These are phyloP conservation scores for Bradypodion ventrale DNA, from an alignment of 2,797 vertebrate genomes.

Conservation along the genomic window DNA sequence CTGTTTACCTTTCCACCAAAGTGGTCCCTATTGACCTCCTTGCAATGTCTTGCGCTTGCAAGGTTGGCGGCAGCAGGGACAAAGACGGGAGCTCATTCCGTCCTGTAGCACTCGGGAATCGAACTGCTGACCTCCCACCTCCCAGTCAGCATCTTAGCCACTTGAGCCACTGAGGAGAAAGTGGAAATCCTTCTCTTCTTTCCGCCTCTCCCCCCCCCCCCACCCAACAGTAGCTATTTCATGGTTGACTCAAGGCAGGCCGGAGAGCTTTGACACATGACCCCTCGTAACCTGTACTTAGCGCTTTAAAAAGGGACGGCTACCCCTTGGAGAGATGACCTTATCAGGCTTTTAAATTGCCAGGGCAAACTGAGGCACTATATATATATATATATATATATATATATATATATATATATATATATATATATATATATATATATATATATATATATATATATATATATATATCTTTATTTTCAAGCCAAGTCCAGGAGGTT, in stretches of 20 bases:
- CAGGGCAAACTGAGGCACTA: constrained; percentile 69
- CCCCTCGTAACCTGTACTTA: constrained; percentile 85
- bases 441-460: constrained; percentile 45
- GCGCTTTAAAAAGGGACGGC: constrained; percentile 83
- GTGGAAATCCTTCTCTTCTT: background rate
- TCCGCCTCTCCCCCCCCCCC: constrained; percentile 17
- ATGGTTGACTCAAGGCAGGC: constrained; percentile 80
- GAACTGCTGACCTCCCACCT: too few relatives aligned
- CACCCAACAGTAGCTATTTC: constrained; percentile 72
- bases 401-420: constrained; percentile 34
- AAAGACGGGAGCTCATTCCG: too few relatives aligned
- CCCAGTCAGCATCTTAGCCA: too few relatives aligned
- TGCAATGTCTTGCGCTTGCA: too few relatives aligned
- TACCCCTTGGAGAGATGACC: constrained; percentile 76
- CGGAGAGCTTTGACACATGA: constrained; percentile 86
- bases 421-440: constrained; percentile 29
- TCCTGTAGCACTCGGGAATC: too few relatives aligned
- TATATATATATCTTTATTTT: constrained; percentile 4
- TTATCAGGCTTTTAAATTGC: constrained; percentile 72
- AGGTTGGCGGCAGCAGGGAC: too few relatives aligned
- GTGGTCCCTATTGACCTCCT: too few relatives aligned
- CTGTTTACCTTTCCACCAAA: too few relatives aligned
- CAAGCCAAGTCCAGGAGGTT: constrained; percentile 9
- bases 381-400: constrained; percentile 32
- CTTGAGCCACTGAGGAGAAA: constrained; percentile 26